Percentiles rank a stretch among this genome's conserved stretches.
Conservation (phyloP, 2,113 vertebrate genomes). For the Hippopotamus amphibius region DNA sequence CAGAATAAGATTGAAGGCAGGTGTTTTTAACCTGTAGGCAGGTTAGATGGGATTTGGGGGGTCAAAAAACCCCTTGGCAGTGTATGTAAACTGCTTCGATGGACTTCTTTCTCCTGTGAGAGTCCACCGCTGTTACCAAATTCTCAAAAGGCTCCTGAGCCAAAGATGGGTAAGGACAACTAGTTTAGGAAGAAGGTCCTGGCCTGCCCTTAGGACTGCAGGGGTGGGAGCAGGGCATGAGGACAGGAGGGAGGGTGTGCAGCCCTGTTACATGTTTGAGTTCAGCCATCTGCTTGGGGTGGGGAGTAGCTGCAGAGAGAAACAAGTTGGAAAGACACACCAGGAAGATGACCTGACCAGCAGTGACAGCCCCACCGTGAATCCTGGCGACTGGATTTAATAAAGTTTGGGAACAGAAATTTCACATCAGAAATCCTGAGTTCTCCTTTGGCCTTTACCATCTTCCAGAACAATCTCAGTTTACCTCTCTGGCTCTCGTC, state of each 20-base stretch:
- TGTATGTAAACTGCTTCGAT: neutral
- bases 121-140: neutral
- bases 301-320: neutral
- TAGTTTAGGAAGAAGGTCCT: neutral
- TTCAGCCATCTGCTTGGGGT: neutral
- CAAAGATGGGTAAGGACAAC: neutral
- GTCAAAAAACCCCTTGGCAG: neutral
- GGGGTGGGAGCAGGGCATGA: neutral
- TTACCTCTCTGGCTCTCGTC: neutral
- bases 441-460: neutral
- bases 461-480: neutral
- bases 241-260: fast-evolving
- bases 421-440: neutral
- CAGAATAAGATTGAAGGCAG: neutral
- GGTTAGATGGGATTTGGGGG: neutral
- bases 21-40: neutral
- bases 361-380: neutral
- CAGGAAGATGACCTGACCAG: neutral
- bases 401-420: neutral
- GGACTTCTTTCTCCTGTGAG: neutral
- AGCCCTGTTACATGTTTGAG: neutral
- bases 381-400: neutral
- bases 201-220: neutral
- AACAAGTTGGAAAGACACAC: neutral
- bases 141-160: neutral